A percentile compares a stretch with the other conserved stretches of the same genome.
phyloP scores from a whole-genome alignment of 1,140 invertebrate genomes.

The Phymastichus coffea region DNA sequence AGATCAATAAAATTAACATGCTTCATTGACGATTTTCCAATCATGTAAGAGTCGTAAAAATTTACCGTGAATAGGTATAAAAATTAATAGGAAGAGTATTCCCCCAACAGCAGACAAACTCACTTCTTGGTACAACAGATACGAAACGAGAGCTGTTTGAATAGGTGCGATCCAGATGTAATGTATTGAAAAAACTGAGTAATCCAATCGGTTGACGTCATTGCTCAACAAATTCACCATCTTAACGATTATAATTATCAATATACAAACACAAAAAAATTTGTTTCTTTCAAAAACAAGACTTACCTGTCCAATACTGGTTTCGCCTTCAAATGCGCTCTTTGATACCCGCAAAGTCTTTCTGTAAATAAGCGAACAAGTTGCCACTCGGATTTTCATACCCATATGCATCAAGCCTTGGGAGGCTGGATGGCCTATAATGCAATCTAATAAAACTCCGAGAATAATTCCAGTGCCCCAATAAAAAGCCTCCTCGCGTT shows the following conservation, averaged over 20 bases:
- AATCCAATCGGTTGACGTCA: conserved; percentile 76
- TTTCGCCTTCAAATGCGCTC: conserved; percentile 37
- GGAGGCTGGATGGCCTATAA: conserved; percentile 77
- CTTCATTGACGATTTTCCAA: no score
- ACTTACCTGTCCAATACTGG: conserved; percentile 42
- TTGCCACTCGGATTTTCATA: conserved; percentile 76
- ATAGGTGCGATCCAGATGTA: conserved; percentile 81
- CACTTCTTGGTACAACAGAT: conserved; percentile 75
- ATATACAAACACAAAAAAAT: neutral
- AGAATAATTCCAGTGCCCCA: conserved; percentile 68
- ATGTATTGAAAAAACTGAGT: conserved; percentile 68
- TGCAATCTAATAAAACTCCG: conserved; percentile 67
- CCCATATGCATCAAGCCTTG: conserved; percentile 72
- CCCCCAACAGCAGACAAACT: conserved; percentile 75
- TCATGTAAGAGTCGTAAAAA: no score
- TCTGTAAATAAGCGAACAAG: conserved; percentile 77
- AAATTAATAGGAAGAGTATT: conserved; percentile 73
- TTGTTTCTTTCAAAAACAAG: neutral
- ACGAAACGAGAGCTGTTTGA: conserved; percentile 73
- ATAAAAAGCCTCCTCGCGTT: conserved; percentile 61
- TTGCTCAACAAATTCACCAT: conserved; percentile 92
- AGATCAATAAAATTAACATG: no score
- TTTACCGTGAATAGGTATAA: conserved; percentile 82
- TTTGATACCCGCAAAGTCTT: conserved; percentile 61
- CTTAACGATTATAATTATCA: conserved; percentile 58